Base-by-base conservation (phyloP, 2,888 invertebrate species). In the Aleiodes alternator region DNA sequence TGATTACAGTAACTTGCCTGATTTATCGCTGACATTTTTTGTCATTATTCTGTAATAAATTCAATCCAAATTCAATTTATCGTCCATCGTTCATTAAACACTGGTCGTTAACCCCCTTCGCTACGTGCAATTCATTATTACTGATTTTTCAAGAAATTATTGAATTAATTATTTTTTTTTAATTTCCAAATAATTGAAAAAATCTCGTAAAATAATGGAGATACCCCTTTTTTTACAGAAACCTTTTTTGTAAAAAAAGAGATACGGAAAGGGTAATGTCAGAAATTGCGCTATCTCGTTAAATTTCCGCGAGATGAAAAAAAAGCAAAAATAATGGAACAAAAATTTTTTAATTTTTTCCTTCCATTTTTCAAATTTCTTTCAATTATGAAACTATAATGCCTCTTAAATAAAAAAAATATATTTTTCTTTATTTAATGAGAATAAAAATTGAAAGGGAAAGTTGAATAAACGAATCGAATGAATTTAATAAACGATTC, bases 1-100 rank as follows among this genome's bases (percentile, higher is more conserved):
- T 43, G 48, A 48, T 14, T 64, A 11, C 64, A 64, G 43, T 1
- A 23, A 34, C 1, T 16, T 38, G 43, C 23, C n/a, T 38, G 61
- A 61, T 61, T 61, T 61, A 61, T 61, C 31, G 57, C 38, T 64
- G 48, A 64, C 48, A 48, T 64, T 43, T 64, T 48, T 16, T 64
- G 11, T 43, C 16, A 12, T 14, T 5, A 64, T 64, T 64, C 48
- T 64, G 64, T 64, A 64, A 64, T 64, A 7, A 48, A 48, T 64
- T 48, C 16, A 64, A 64, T 64, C 7, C 7, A 43, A 14, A 48
- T 61, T 38, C 43, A 61, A 43, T 43, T 43, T 43, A 16, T 43
- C 16, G 61, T 38, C 14, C 38, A 61, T 61, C 61, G 16, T 16
- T 61, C 61, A 43, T 61, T 61, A 61, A 38, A 61, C 16, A 16